Percentiles rank a stretch among this genome's conserved stretches.
phyloP scores from a whole-genome alignment of 1,140 invertebrate species.

The Drosophila tropicalis region DNA sequence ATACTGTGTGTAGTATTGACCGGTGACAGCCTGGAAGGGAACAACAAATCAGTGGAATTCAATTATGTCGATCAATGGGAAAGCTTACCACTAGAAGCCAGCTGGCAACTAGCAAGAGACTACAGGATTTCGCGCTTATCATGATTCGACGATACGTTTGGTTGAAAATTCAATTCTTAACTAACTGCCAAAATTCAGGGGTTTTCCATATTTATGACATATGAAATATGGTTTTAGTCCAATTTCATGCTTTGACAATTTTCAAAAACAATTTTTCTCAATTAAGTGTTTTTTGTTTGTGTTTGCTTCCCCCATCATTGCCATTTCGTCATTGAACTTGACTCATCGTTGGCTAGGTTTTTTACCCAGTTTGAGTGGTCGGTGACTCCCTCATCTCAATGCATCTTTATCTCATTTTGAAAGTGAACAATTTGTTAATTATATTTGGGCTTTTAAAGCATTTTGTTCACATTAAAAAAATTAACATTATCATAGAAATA shows the following conservation, averaged over 20 bases:
- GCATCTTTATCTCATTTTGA: slow-evolving; percentile 45
- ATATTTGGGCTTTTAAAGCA: slow-evolving; percentile 27
- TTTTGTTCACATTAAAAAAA: slow-evolving; percentile 46
- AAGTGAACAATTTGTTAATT: slow-evolving; percentile 40
- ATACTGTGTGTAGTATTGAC: slow-evolving; percentile 61
- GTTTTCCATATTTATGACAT: slow-evolving; percentile 20
- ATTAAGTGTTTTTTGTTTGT: slow-evolving; percentile 26
- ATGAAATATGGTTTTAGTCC: slow-evolving; percentile 1
- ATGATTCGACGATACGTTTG: slow-evolving; percentile 31
- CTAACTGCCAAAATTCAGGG: slow-evolving; percentile 32
- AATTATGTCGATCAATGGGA: not conserved
- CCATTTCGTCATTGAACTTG: slow-evolving; percentile 80
- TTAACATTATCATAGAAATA: not conserved
- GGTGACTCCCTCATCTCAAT: slow-evolving; percentile 18
- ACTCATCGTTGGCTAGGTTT: slow-evolving; percentile 60
- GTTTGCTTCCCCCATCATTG: slow-evolving; percentile 38
- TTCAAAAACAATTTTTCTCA: slow-evolving; percentile 42
- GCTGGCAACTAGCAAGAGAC: slow-evolving; percentile 28
- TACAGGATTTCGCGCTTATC: not conserved
- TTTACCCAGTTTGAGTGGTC: slow-evolving; percentile 53
- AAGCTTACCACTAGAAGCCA: slow-evolving; percentile 40
- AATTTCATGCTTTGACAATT: slow-evolving; percentile 66
- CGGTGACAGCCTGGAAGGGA: slow-evolving; percentile 29
- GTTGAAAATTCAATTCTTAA: slow-evolving; percentile 25
- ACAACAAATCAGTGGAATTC: not conserved